Conservation (phyloP, 1,140 invertebrate genomes). For the Zaprionus camerounensis region DNA sequence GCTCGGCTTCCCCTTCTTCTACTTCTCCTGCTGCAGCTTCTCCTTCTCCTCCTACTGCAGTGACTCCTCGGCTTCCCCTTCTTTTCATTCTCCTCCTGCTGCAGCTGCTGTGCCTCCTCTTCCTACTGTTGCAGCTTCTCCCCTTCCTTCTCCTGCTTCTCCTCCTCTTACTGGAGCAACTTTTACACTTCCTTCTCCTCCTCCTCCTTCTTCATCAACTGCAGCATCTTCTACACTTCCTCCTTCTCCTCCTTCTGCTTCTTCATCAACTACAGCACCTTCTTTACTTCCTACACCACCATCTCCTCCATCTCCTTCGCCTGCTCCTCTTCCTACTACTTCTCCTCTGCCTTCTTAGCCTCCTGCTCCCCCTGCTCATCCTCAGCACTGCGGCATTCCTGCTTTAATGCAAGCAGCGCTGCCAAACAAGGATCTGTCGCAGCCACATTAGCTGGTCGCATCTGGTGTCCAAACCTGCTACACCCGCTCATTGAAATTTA, state of each 20-base stretch:
- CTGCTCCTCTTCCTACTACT: not conserved
- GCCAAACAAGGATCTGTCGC: constrained; percentile 45
- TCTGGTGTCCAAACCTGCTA: constrained; percentile 8
- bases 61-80: not conserved
- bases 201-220: no score
- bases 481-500: constrained; percentile 74
- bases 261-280: no score
- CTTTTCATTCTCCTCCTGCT: not conserved
- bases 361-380: not conserved
- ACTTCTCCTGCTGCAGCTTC: not conserved
- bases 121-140: not conserved
- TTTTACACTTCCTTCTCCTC: not conserved
- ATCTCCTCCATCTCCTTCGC: not conserved
- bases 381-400: constrained; percentile 62
- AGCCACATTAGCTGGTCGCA: constrained; percentile 31
- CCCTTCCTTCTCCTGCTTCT: not conserved
- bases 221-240: not conserved
- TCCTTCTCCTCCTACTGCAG: not conserved
- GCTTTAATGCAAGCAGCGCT: constrained; percentile 47
- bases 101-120: constrained; percentile 4
- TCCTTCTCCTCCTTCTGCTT: not conserved
- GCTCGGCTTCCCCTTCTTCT: not conserved
- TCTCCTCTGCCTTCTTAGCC: not conserved
- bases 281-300: not conserved
- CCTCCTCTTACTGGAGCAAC: not conserved